Evolutionary conservation across 1,140 invertebrate species (phyloP), one percentile per base, ranked within the genome.

Genomic region (Rhyacophila brunnea): DNA sequence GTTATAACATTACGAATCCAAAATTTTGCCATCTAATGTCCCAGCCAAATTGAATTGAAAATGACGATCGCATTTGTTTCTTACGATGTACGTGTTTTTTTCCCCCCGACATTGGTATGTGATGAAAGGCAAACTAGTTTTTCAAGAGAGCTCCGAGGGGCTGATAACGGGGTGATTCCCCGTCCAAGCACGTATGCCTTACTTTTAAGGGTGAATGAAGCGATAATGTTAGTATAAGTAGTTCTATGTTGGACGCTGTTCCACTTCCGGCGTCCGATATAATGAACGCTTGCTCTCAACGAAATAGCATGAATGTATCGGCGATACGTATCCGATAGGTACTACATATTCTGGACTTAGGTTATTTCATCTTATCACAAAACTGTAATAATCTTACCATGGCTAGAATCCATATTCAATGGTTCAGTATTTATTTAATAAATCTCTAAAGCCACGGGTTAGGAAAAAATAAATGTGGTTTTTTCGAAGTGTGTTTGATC

Each of bases 161-260:
- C 14, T 19, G 44, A 14, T 10, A 48, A 19, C 13, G 18, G 46
- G n/a, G 18, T 17, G 43, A 13, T 32, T 10, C 4, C 9, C 18
- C 55, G n/a, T 28, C 48, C 48, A 42, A 35, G 18, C 57, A 58
- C 48, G 57, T 58, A 19, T 17, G 38, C 19, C 48, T 50, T 51
- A 58, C 57, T 42, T 49, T 58, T 50, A 28, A n/a, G 57, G 57
- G 47, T 45, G 49, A 58, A 51, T 34, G 57, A 34, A 52, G 42
- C 57, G 57, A 58, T 58, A 52, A 52, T 58, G 57, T 58, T 42
- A 28, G 15, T 51, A 50, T 44, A 18, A 58, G 57, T 15, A 43
- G 47, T 48, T 28, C n/a, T 47, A 18, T 17, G 47, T 32, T 47
- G 15, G 23, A 50, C 36, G 17, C 14, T 38, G 40, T 35, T 45